Conservation (phyloP, 2,113 vertebrate species). For the Lota lota region DNA sequence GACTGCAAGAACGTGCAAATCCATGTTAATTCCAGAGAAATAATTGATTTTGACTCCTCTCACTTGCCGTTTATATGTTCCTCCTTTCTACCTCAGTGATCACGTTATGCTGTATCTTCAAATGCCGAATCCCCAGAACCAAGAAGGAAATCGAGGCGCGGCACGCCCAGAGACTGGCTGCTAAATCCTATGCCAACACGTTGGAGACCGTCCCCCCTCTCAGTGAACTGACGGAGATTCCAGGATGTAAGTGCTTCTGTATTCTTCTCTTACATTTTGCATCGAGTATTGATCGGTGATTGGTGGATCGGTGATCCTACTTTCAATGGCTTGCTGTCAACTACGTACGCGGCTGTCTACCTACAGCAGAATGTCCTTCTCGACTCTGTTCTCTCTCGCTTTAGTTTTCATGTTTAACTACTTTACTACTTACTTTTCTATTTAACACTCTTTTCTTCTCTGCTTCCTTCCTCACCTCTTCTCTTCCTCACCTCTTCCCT, state of each 20-base stretch:
- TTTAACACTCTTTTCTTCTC: background rate
- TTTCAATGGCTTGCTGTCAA: background rate
- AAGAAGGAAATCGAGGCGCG: constrained; percentile 95
- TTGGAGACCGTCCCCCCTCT: constrained; percentile 91
- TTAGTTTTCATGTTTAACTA: background rate
- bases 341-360: background rate
- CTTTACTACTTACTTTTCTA: background rate
- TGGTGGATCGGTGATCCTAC: background rate
- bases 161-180: constrained; percentile 83
- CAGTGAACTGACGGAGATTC: constrained; percentile 86
- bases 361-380: background rate
- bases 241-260: constrained; percentile 75
- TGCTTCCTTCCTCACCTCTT: background rate
- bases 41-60: background rate
- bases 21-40: too few species aligned
- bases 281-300: too few species aligned
- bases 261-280: too few species aligned
- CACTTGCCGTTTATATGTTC: background rate
- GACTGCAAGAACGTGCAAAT: too few species aligned
- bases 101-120: constrained; percentile 95
- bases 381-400: background rate
- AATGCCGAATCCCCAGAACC: constrained; percentile 93
- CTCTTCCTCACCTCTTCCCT: background rate
- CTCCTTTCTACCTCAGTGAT: constrained; percentile 77
- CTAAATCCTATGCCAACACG: constrained; percentile 91